Evolutionary conservation across 2,888 invertebrate species (phyloP).

Genomic region (Eupithecia inturbata): DNA sequence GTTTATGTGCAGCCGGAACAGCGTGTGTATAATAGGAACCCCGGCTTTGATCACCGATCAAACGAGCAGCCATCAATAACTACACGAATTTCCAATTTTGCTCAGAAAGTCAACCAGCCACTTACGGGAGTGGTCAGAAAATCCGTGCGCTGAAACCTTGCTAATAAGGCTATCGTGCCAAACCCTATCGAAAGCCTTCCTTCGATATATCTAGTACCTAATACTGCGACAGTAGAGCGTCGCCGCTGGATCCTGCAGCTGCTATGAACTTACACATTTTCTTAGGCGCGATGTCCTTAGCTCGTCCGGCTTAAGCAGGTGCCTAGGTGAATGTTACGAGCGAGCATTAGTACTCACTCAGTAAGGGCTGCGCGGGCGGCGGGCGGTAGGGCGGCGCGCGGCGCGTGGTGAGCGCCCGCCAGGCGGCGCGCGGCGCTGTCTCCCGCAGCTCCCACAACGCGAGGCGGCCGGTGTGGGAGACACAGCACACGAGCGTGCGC

Average conservation of each 20-base stretch:
- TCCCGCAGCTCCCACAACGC: constrained; percentile 87
- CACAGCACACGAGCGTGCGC: constrained; percentile 89
- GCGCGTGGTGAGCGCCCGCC: constrained; percentile 91
- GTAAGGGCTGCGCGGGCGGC: constrained; percentile 74
- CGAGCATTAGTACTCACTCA: constrained; percentile 62
- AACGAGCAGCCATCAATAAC: too few species aligned
- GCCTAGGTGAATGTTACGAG: neutral
- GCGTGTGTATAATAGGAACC: too few species aligned
- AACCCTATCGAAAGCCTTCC: neutral
- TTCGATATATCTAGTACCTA: neutral
- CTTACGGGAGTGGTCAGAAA: too few species aligned
- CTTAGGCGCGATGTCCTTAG: neutral
- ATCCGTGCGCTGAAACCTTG: too few species aligned
- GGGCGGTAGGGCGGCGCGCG: constrained; percentile 71
- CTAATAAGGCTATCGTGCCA: neutral
- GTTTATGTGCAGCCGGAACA: too few species aligned
- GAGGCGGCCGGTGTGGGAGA: constrained; percentile 91
- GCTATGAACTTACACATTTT: neutral
- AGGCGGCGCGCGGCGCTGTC: constrained; percentile 90
- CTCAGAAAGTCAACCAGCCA: too few species aligned
- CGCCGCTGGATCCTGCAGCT: neutral
- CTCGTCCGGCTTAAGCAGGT: neutral
- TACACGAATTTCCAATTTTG: too few species aligned
- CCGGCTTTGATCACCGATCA: too few species aligned
- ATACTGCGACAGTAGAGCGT: neutral